Percentiles rank a stretch among this genome's conserved stretches.
Evolutionary conservation across 2,113 vertebrate species (phyloP).

Genomic region (Tetrao urogallus): DNA sequence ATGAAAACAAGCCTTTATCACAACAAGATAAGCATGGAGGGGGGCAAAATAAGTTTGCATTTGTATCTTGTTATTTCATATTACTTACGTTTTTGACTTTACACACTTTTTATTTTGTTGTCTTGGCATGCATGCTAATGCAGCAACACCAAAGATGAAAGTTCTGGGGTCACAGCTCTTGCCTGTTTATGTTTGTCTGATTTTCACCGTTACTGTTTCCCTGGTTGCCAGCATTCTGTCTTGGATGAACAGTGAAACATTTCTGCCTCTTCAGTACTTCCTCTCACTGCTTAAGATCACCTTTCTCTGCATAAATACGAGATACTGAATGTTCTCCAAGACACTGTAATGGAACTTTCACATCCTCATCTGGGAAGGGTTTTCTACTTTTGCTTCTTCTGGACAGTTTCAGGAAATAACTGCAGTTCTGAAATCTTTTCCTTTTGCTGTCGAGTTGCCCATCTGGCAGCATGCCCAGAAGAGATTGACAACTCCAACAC

Average conservation of each 20-base stretch:
- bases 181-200: accelerated
- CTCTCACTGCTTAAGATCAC: background rate
- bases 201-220: background rate
- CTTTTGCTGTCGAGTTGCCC: background rate
- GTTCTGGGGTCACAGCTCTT: background rate
- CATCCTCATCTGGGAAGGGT: background rate
- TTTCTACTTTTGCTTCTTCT: slow-evolving; percentile 7
- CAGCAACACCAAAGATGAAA: background rate
- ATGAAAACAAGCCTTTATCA: background rate
- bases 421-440: background rate
- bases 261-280: background rate
- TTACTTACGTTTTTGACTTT: background rate
- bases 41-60: background rate
- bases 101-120: background rate
- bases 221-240: background rate
- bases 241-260: background rate
- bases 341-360: background rate
- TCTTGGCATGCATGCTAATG: background rate
- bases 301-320: background rate
- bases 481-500: background rate
- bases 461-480: accelerated
- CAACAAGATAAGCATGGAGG: background rate
- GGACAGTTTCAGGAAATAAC: background rate
- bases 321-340: background rate
- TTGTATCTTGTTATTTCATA: background rate